phyloP scores from a whole-genome alignment of 2,113 vertebrate species.

The Oreochromis aureus region DNA sequence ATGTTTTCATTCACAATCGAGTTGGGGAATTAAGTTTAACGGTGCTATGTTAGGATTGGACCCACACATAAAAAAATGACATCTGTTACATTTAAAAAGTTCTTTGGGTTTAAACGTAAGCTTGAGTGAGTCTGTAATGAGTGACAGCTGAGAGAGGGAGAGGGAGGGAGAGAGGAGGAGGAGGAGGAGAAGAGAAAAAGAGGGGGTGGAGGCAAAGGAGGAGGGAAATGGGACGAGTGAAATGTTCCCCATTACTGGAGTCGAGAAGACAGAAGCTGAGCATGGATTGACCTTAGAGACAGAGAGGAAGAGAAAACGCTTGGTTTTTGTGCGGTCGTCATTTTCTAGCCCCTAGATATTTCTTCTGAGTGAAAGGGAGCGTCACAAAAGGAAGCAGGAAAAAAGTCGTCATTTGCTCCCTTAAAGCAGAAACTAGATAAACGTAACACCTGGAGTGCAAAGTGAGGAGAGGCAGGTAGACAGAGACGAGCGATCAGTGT shows the following conservation, averaged over 20 bases:
- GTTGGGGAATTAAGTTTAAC: background rate
- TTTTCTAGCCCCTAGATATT: background rate
- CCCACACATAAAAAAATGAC: background rate
- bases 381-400: background rate
- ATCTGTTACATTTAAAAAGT: background rate
- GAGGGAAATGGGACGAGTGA: slow-evolving; percentile 50
- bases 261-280: slow-evolving; percentile 49
- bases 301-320: background rate
- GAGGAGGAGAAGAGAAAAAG: slow-evolving; percentile 26
- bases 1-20: background rate
- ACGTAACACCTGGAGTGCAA: slow-evolving; percentile 20
- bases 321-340: background rate
- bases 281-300: slow-evolving; percentile 38
- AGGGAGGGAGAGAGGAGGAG: background rate
- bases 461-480: slow-evolving; percentile 40
- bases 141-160: slow-evolving; percentile 42
- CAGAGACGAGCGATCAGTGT: background rate
- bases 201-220: slow-evolving; percentile 59
- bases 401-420: background rate
- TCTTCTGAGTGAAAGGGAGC: background rate
- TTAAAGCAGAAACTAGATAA: slow-evolving; percentile 4
- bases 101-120: slow-evolving; percentile 1
- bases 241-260: slow-evolving; percentile 53
- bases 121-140: slow-evolving; percentile 19
- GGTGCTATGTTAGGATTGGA: background rate